Evolutionary conservation across 2,113 vertebrate species (phyloP), one percentile per base, ranked within the genome.

Genomic region (Ivindomyrus marchei): DNA sequence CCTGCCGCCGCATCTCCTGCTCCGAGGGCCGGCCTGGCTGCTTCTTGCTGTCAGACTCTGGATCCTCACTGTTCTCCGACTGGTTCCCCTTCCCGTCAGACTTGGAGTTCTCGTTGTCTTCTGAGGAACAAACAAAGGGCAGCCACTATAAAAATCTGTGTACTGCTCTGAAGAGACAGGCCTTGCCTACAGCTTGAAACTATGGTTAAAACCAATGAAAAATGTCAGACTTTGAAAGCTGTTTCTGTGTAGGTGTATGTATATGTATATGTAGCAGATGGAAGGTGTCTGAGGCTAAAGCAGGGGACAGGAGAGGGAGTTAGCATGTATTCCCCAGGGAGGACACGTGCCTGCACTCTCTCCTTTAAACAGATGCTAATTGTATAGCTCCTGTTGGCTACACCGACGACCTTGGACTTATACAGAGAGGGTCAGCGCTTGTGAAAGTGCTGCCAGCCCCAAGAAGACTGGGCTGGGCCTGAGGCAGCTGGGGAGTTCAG

Each of bases 81-180:
- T 97, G 98, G 93, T 97, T 97, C 77, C 97, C 96, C 94, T 99
- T 99, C 77, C 97, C 97, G 84, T 98, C 97, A 1, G 97, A 97
- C 95, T 98, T 99, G 91, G 97, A 96, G 92, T 98, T 98, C 92
- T 99, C 98, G 5, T 97, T 98, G 95, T 99, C 98, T 97, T 96
- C 94, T 96, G 94, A 92, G 56, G 42, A 66, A 88, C 87, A 66
- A 50, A 62, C 36, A 53, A 88, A 45, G 36, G 53, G 36, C n/a
- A 50, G 56, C 36, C 6, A 2, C 31, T 42, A 88, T 27, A 58
- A 17, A 56, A 58, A 58, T 42, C 39, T 3, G 1, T 58, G 50
- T 19, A 46, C 31, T 45, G 4, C 17, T 88, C 49, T 88, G 31
- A 42, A 88, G 21, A 62, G 52, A 62, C 39, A 5, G 36, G 39